Conservation (phyloP, 2,888 invertebrate species). For the Leucoptera coffeella region DNA sequence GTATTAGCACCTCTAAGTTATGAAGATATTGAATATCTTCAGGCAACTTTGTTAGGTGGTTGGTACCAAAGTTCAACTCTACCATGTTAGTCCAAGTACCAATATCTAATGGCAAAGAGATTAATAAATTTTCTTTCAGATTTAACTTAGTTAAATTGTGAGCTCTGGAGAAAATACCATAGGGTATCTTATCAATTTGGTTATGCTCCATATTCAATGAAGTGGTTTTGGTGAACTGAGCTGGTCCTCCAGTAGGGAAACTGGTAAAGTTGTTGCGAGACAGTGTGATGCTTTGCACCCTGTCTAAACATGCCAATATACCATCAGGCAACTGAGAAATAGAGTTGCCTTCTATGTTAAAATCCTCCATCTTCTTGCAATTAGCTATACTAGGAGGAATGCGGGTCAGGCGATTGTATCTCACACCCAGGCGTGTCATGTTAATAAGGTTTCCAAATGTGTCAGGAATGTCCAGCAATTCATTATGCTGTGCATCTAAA, state of each 20-base stretch:
- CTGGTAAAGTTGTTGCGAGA: constrained; percentile 93
- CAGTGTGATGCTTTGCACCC: constrained; percentile 87
- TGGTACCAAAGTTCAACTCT: constrained; percentile 96
- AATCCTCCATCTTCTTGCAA: constrained; percentile 95
- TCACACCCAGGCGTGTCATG: constrained; percentile 83
- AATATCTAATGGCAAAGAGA: constrained; percentile 92
- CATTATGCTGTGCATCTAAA: constrained; percentile 97
- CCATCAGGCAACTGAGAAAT: constrained; percentile 94
- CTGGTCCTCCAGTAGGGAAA: constrained; percentile 96
- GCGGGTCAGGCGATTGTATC: constrained; percentile 88
- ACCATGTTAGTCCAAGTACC: constrained; percentile 98
- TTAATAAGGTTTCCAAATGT: constrained; percentile 87
- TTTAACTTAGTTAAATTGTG: constrained; percentile 93
- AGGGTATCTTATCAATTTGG: constrained; percentile 98
- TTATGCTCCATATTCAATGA: constrained; percentile 98
- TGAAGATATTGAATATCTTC: constrained; percentile 95
- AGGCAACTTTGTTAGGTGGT: constrained; percentile 90
- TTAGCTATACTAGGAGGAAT: constrained; percentile 88
- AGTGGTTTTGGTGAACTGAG: constrained; percentile 93
- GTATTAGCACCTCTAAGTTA: constrained; percentile 88
- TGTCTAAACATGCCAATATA: constrained; percentile 85
- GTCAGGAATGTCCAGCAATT: constrained; percentile 91
- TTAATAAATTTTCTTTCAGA: constrained; percentile 97
- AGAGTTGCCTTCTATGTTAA: constrained; percentile 98
- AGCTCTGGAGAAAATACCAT: constrained; percentile 97